Conservation (phyloP, 64 coral and sea anemone genomes). For the Montipora sp. region DNA sequence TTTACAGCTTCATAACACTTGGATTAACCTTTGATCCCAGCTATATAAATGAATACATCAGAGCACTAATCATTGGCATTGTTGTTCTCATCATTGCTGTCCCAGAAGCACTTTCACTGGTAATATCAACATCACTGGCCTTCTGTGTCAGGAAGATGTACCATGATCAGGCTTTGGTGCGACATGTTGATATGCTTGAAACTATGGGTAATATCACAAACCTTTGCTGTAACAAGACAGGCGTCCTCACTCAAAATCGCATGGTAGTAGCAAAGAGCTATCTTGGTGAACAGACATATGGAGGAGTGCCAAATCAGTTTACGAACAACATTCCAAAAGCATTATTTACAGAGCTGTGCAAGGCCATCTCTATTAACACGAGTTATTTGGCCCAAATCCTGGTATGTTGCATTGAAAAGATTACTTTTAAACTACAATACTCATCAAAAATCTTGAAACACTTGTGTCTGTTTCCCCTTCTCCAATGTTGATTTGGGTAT, state of each 20-base stretch:
- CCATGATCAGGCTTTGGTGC: constrained; percentile 78
- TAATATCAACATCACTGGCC: constrained; percentile 73
- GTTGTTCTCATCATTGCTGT: constrained; percentile 90
- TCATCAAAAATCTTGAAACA: too few species aligned
- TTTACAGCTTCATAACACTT: constrained; percentile 61
- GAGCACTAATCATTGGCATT: constrained; percentile 85
- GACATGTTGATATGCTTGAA: constrained; percentile 83
- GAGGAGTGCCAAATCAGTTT: constrained; percentile 64
- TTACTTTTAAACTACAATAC: too few species aligned
- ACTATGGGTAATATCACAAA: constrained; percentile 91
- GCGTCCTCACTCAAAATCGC: constrained; percentile 85
- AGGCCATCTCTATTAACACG: constrained; percentile 86
- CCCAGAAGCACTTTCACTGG: constrained; percentile 84
- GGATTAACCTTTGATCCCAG: constrained; percentile 48
- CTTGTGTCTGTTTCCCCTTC: too few species aligned
- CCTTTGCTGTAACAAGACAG: constrained; percentile 94
- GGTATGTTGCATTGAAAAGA: constrained; percentile 13
- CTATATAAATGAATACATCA: constrained; percentile 83
- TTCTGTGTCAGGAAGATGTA: constrained; percentile 88
- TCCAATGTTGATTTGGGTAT: too few species aligned
- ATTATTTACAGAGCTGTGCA: constrained; percentile 74
- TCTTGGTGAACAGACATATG: constrained; percentile 57
- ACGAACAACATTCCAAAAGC: constrained; percentile 61
- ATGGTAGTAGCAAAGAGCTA: constrained; percentile 79
- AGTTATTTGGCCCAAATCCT: constrained; percentile 82